Conservation (phyloP, 2,888 invertebrate genomes). For the Dexiosoma caninum region DNA sequence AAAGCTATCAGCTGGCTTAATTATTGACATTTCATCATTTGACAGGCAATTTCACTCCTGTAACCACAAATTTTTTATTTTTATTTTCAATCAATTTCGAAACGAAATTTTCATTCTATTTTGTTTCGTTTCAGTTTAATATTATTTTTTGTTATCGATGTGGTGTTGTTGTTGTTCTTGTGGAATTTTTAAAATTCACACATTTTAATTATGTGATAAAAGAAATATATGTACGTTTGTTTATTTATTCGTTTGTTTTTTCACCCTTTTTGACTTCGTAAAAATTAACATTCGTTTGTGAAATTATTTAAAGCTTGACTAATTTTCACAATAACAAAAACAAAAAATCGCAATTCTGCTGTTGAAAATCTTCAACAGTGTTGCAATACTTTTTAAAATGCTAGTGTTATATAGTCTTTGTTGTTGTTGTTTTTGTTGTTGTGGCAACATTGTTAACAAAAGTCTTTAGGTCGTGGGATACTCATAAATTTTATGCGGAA, state of each 20-base stretch:
- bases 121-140: too few species aligned
- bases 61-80: too few species aligned
- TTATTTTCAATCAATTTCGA: too few species aligned
- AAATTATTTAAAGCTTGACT: slow-evolving; percentile 59
- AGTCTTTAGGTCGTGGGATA: slow-evolving; percentile 37
- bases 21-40: too few species aligned
- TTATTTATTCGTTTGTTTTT: too few species aligned
- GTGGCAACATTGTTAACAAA: slow-evolving; percentile 1
- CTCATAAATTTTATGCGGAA: slow-evolving; percentile 36
- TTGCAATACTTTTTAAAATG: too few species aligned
- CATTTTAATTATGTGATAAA: slow-evolving; percentile 59
- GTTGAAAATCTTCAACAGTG: background rate
- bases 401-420: background rate
- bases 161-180: slow-evolving; percentile 7
- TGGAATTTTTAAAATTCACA: slow-evolving; percentile 60
- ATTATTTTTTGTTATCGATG: background rate
- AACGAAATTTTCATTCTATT: slow-evolving; percentile 20
- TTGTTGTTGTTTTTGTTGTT: background rate
- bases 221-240: background rate
- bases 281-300: slow-evolving; percentile 57
- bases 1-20: too few species aligned
- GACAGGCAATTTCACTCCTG: too few species aligned
- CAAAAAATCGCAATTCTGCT: background rate
- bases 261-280: slow-evolving; percentile 20
- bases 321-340: slow-evolving; percentile 46